Percentiles rank a stretch among this genome's conserved stretches.
Evolutionary conservation across 2,888 invertebrate genomes (phyloP).

Genomic region (Acanthosepion esculentum): DNA sequence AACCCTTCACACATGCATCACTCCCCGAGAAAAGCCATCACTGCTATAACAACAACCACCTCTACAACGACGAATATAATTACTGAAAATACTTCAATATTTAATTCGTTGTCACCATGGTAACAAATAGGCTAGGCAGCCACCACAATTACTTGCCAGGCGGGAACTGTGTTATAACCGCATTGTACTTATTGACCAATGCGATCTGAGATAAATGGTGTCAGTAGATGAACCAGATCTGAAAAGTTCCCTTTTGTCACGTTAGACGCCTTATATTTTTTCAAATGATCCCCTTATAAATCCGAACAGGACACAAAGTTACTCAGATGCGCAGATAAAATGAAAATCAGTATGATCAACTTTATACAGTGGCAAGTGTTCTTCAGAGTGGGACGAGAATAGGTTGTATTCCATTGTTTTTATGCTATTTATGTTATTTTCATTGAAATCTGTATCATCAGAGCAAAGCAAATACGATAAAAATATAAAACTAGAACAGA

Average conservation of each 20-base stretch:
- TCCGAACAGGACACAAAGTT: background rate
- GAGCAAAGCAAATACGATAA: too few relatives aligned
- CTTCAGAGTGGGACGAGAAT: too few relatives aligned
- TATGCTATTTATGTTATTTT: too few relatives aligned
- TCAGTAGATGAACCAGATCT: background rate
- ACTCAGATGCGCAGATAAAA: background rate
- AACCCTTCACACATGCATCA: background rate
- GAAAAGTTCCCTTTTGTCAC: background rate
- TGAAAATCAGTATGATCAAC: background rate
- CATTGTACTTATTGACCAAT: background rate
- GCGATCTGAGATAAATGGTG: background rate
- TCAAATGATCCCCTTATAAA: background rate
- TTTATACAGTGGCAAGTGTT: background rate
- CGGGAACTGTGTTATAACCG: background rate
- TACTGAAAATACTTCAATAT: conserved; percentile 33
- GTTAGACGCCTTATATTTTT: background rate
- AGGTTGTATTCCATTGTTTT: too few relatives aligned
- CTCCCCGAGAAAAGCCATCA: background rate
- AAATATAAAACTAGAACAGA: too few relatives aligned
- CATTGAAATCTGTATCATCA: too few relatives aligned
- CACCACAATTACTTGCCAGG: background rate
- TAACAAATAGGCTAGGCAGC: background rate
- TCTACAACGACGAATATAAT: background rate
- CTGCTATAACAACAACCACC: background rate
- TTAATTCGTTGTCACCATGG: background rate